Base-by-base conservation (phyloP, 1,140 invertebrate genomes). In the Zophobas morio region DNA sequence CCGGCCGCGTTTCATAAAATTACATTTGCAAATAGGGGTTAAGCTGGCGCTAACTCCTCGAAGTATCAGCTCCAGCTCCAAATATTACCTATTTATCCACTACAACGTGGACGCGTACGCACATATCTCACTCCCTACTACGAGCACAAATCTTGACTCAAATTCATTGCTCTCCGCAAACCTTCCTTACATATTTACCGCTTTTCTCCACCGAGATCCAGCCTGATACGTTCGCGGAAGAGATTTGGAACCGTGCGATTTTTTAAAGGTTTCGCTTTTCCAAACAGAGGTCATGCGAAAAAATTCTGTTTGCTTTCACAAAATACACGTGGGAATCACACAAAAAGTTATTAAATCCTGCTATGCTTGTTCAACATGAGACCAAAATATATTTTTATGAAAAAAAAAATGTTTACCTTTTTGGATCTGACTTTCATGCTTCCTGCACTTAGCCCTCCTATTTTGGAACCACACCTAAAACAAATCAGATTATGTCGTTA, bases 391-490 rank as follows among this genome's bases (percentile, higher is more conserved):
- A 37, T 37, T 63, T 39, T 5, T 8, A 6, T 20, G 36, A 39
- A 54, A 54, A 54, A 54, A 33, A 54, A 60, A 51, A 32, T 74
- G 79, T 86, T 85, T 87, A 94, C 94, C 96, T 94, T 98, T 98
- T 84, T 98, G 96, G 89, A 98, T 92, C 87, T 98, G 96, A 87
- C 96, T 98, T 86, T 98, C 96, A 84, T 98, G 96, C 87, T 98
- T 98, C 74, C 97, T 90, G 86, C 96, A 98, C 88, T 98, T 99
- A 0, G 96, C 97, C 81, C 96, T 89, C 83, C 96, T 89, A 86
- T 99, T 99, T 89, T 99, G 96, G 88, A 98, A 98, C 97, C 97
- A 99, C 75, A 97, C 96, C 94, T 96, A 73, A 73, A 73, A 73
- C 71, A 73, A 73, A 73, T 73, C 49, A 33, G 39, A 73, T 73